Evolutionary conservation across 2,888 invertebrate species (phyloP), one percentile per base, ranked within the genome.

Genomic region (Coelinius sp.): DNA sequence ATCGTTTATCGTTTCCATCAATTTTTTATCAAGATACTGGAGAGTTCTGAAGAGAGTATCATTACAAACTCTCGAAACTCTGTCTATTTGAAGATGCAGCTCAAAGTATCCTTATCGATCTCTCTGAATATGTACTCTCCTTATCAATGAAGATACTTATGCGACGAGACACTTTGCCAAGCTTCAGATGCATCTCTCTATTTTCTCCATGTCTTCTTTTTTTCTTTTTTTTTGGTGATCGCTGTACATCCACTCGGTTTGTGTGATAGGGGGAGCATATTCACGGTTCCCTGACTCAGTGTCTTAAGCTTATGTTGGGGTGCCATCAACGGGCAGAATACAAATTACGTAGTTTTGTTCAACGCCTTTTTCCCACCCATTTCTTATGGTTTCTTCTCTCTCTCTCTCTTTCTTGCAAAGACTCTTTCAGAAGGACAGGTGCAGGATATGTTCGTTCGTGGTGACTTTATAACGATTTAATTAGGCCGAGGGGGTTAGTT

Each of bases 341-440:
- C 53, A 66, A 25, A 31, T 56, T 25, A 56, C 22, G 64, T 17
- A 27, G 65, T 59, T 66, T 66, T 46, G 56, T 44, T 56, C 44
- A 35, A 56, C 44, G 46, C 35, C 59, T 20, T 59, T 59, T 59
- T 59, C 59, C 35, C 59, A 59, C 59, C 22, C 46, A 62, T 62
- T 62, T 24, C 41, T 52, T 49, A 35, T 63, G 17, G 8, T 17
- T 44, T 17, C n/a, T 67, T 56, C 46, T 12, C 27, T 66, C 56
- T 25, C n/a, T 59, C 31, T 52, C 31, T 5, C n/a, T 35, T 52
- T 52, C 22, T n/a, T n/a, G n/a, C n/a, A n/a, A n/a, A n/a, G n/a
- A n/a, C n/a, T n/a, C n/a, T 52, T 66, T 52, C 12, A 49, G 17
- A 17, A 41, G 24, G 65, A 70, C 70, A 70, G 70, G 70, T 70